Base-by-base conservation (phyloP, 2,888 invertebrate species). In the Epinotia nisella region DNA sequence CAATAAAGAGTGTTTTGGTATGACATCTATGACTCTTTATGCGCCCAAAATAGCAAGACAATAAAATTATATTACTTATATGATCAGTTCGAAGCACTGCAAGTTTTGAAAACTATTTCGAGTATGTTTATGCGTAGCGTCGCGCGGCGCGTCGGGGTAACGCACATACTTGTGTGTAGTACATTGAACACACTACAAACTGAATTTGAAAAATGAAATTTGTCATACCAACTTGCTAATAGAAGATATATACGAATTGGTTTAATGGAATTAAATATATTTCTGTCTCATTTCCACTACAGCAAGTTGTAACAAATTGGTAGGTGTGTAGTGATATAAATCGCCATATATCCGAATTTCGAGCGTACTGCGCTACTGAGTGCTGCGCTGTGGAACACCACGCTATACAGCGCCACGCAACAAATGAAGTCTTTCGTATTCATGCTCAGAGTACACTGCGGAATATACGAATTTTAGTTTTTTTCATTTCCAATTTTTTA, bases 1-100 rank as follows among this genome's bases (percentile, higher is more conserved):
- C 41, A 55, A 65, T 64, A 64, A 53, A 58, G 19, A 53, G 5
- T n/a, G 45, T 66, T 69, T 74, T 69, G 51, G 66, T 21, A 13
- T 58, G 67, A 45, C 58, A 45, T 19, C 19, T 13, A 15, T 29
- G 9, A 56, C 19, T n/a, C 19, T 21, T 19, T 15, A 53, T 24
- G 61, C 61, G 45, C 15, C 45, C 45, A 13, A 45, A 45, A 4
- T 45, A 45, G 15, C 15, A 45, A 4, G 15, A 45, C 1, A 45
- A 13, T n/a, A 15, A 13, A 45, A 45, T 49, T 35, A 35, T 35
- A 35, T 35, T 9, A 49, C 49, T n/a, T 49, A n/a, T n/a, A 4
- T 4, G n/a, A n/a, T n/a, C 49, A 49, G 49, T 49, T n/a, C 49
- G 7, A n/a, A 49, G 7, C 15, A 15, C 15, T 49, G 4, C 45